Evolutionary conservation across 2,113 vertebrate genomes (phyloP).

Genomic region (Vireo altiloquus): DNA sequence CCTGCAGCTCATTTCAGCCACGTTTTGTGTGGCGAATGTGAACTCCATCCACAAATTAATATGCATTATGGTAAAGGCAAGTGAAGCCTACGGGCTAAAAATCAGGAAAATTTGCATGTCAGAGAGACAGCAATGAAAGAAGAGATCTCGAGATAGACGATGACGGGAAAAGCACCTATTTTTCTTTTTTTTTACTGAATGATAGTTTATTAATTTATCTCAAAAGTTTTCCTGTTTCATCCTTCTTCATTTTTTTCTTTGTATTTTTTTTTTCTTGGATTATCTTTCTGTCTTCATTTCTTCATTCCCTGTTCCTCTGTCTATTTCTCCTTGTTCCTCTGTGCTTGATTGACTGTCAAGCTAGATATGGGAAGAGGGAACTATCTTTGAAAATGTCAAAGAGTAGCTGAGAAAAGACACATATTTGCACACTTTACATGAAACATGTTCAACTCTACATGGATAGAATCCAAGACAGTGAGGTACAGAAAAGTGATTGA

Average conservation of each 20-base stretch:
- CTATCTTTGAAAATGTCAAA: conserved; percentile 45
- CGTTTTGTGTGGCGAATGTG: not conserved
- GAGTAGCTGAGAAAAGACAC: conserved; percentile 29
- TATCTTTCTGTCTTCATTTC: not conserved
- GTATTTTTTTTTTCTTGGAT: not conserved
- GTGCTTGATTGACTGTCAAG: conserved; percentile 18
- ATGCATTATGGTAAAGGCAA: not conserved
- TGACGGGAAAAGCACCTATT: not conserved
- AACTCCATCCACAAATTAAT: not conserved
- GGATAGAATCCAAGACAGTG: not conserved
- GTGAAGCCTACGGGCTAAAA: not conserved
- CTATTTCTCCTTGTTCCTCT: not conserved
- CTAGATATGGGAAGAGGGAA: not conserved
- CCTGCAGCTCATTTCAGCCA: not conserved
- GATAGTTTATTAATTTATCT: not conserved
- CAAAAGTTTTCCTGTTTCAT: not conserved
- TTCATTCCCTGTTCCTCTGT: not conserved
- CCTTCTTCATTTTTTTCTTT: not conserved
- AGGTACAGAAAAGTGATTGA: conserved; percentile 8
- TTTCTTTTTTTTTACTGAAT: not conserved
- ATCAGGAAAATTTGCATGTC: not conserved
- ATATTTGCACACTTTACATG: conserved; percentile 43
- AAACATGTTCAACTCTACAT: not conserved
- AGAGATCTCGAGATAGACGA: not conserved
- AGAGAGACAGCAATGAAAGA: not conserved